Conservation (phyloP, 2,888 invertebrate genomes). For the Pinctada fucata region DNA sequence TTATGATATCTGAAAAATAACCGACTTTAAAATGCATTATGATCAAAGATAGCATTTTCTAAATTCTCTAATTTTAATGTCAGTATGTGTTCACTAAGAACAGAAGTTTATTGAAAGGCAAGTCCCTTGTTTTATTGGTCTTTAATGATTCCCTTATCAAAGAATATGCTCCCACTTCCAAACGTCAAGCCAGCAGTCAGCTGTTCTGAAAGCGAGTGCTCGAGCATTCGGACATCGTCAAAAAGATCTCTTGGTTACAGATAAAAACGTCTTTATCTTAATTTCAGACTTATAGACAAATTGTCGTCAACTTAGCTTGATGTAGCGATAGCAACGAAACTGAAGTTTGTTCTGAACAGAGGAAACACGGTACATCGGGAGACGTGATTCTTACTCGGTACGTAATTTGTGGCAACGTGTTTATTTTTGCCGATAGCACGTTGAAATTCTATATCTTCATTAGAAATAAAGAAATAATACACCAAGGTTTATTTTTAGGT, state of each 20-base stretch:
- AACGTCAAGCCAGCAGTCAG: constrained; percentile 17
- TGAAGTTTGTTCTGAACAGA: neutral
- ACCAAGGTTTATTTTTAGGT: too few relatives aligned
- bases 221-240: constrained; percentile 19
- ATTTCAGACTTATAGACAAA: constrained; percentile 24
- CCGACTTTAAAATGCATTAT: too few relatives aligned
- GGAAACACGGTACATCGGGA: neutral
- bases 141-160: neutral
- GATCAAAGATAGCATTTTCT: neutral
- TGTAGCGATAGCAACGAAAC: constrained; percentile 21
- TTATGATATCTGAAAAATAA: too few relatives aligned
- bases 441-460: neutral
- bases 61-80: neutral
- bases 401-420: constrained; percentile 7
- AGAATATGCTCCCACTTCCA: neutral
- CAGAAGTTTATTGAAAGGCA: neutral
- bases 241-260: constrained; percentile 20
- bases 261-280: constrained; percentile 23
- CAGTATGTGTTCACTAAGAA: neutral
- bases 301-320: constrained; percentile 29
- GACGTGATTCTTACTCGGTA: neutral
- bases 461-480: too few relatives aligned
- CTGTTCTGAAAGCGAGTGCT: constrained; percentile 8
- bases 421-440: neutral
- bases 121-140: neutral